Percentiles rank a stretch among this genome's conserved stretches.
phyloP scores from a whole-genome alignment of 2,113 vertebrate species.

The Rhinolophus ferrumequinum region DNA sequence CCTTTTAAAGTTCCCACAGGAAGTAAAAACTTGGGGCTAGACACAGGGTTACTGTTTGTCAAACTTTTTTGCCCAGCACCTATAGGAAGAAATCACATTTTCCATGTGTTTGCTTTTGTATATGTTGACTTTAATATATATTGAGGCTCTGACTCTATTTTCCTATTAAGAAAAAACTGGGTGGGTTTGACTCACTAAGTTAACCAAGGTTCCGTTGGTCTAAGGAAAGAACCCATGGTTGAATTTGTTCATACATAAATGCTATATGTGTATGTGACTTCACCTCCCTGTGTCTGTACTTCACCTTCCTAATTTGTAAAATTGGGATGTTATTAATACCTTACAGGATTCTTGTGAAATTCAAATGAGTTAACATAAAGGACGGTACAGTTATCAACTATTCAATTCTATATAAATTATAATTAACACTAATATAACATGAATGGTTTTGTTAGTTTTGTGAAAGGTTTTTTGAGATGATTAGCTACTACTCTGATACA shows the following conservation, averaged over 20 bases:
- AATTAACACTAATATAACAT: background rate
- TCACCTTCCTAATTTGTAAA: background rate
- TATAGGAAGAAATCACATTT: conserved; percentile 29
- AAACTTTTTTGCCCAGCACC: background rate
- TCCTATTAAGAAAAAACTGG: background rate
- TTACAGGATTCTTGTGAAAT: background rate
- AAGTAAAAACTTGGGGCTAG: background rate
- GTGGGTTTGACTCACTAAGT: background rate
- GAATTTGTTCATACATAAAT: background rate
- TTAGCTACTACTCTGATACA: background rate
- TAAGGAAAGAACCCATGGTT: background rate
- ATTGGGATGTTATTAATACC: background rate
- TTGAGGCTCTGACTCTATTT: background rate
- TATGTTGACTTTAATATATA: background rate
- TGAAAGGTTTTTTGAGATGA: background rate
- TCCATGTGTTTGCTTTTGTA: background rate
- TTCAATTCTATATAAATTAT: background rate
- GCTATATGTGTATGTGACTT: background rate
- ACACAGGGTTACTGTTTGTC: background rate
- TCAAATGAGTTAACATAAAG: background rate
- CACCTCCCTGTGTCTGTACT: background rate
- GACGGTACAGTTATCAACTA: background rate
- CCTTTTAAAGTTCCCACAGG: background rate
- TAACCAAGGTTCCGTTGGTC: background rate
- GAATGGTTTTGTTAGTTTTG: background rate